phyloP scores from a whole-genome alignment of 92 coral and sea anemone genomes.

The Desmophyllum pertusum region DNA sequence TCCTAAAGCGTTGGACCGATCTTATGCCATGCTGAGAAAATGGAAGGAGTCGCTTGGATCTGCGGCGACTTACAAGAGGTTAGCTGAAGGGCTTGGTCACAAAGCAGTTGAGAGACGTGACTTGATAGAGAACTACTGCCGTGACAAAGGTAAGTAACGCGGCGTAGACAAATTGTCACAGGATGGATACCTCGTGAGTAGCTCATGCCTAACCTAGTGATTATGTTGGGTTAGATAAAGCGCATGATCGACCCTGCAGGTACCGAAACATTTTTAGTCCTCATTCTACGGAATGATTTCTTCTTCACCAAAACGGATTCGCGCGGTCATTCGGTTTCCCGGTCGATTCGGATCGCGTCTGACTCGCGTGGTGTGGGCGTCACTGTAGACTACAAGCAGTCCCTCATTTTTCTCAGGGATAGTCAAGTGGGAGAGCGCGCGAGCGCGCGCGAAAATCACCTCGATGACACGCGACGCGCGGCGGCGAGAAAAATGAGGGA shows the following conservation, averaged over 20 bases:
- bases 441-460: too few species aligned
- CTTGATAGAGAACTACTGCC: slow-evolving; percentile 54
- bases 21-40: slow-evolving; percentile 59
- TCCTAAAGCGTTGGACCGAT: slow-evolving; percentile 40
- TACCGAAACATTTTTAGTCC: too few species aligned
- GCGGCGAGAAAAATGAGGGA: too few species aligned
- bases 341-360: background rate
- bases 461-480: too few species aligned
- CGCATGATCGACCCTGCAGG: too few species aligned
- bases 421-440: too few species aligned
- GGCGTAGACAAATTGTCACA: too few species aligned
- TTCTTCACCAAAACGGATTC: background rate
- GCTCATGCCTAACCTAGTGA: too few species aligned
- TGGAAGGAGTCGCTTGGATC: slow-evolving; percentile 62
- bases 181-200: background rate
- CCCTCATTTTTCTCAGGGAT: too few species aligned
- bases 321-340: background rate
- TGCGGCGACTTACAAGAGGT: slow-evolving; percentile 48
- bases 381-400: too few species aligned
- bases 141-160: slow-evolving; percentile 13
- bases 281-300: background rate
- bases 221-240: too few species aligned
- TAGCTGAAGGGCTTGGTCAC: slow-evolving; percentile 58
- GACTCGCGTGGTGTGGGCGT: too few species aligned
- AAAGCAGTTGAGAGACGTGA: slow-evolving; percentile 49